Conservation (phyloP, 2,113 vertebrate genomes). For the Caranx ignobilis region DNA sequence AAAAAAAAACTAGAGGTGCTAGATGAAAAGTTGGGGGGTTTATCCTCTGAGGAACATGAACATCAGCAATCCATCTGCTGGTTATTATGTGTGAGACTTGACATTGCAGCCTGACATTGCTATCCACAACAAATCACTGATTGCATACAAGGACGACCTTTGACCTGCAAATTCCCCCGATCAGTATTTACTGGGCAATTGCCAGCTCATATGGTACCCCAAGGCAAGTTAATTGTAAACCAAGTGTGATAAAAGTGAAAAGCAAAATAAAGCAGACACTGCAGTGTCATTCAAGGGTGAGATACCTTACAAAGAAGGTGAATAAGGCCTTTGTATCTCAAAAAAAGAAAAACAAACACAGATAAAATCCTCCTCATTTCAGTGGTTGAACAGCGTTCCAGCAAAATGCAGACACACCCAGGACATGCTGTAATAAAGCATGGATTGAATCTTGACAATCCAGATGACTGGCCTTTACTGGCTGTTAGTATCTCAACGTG, state of each 20-base stretch:
- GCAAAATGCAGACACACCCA: conserved; percentile 58
- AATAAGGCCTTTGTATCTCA: conserved; percentile 9
- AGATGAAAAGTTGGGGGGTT: too few relatives aligned
- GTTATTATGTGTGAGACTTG: background rate
- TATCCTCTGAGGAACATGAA: background rate
- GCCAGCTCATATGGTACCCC: background rate
- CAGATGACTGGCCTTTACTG: conserved; percentile 44
- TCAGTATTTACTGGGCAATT: background rate
- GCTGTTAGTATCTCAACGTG: conserved; percentile 12
- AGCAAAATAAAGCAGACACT: background rate
- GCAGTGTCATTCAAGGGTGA: background rate
- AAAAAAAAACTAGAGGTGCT: too few relatives aligned
- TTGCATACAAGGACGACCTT: background rate
- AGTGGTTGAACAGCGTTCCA: conserved; percentile 34
- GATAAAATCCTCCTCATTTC: conserved; percentile 27
- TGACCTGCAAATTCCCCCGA: background rate
- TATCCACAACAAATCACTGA: background rate
- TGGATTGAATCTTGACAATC: background rate
- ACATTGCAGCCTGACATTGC: background rate
- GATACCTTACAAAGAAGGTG: background rate
- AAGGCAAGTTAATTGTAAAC: background rate
- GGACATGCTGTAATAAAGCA: conserved; percentile 24
- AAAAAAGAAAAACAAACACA: conserved; percentile 22
- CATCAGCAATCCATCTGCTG: background rate
- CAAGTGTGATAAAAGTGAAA: background rate